Conservation (phyloP, 37 sponge, comb jelly and placozoan species). For the Hormiphora californensis region DNA sequence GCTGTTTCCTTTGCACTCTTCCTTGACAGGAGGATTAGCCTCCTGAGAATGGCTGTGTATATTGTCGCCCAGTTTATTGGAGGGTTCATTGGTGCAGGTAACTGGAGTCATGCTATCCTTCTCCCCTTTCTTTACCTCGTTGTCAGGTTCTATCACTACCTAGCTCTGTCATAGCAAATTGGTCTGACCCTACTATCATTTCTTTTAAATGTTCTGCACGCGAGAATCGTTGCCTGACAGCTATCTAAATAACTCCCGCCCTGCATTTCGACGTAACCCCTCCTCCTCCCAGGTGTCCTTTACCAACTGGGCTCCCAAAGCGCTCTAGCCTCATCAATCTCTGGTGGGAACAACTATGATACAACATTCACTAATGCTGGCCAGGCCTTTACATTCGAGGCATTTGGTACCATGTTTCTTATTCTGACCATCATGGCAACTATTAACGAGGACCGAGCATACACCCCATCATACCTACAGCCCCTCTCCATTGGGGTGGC, state of each 20-base stretch:
- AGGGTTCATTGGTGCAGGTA: constrained; percentile 4
- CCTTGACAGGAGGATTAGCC: constrained; percentile 4
- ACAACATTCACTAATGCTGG: background rate
- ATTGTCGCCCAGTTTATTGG: background rate
- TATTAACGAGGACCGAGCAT: background rate
- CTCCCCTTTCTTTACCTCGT: too few relatives aligned
- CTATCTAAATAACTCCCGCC: too few relatives aligned
- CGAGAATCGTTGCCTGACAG: too few relatives aligned
- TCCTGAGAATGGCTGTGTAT: background rate
- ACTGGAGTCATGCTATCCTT: too few relatives aligned
- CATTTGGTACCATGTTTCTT: background rate
- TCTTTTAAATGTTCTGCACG: too few relatives aligned
- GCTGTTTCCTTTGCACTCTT: background rate
- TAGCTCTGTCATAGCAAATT: too few relatives aligned
- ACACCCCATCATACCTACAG: background rate
- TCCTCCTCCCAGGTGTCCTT: background rate
- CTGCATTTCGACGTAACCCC: too few relatives aligned
- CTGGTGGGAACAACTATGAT: background rate
- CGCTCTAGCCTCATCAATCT: background rate
- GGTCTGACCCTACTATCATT: too few relatives aligned
- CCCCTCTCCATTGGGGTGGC: background rate
- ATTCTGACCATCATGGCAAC: background rate
- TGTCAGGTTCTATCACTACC: too few relatives aligned
- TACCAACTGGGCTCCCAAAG: background rate
- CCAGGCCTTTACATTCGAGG: background rate